Evolutionary conservation across 2,113 vertebrate species (phyloP).

Genomic region (Pavo muticus): DNA sequence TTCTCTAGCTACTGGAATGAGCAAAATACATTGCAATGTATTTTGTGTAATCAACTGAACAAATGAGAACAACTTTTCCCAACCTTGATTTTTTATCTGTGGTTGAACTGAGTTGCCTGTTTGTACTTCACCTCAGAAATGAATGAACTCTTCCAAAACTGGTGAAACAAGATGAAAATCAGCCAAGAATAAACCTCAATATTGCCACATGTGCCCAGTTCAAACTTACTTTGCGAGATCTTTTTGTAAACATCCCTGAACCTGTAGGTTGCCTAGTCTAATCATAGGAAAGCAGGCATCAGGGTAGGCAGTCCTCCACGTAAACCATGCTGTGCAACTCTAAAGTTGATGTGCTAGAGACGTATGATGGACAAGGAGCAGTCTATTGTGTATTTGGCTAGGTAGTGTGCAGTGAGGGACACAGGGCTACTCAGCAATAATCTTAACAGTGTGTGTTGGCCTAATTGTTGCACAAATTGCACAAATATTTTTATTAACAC

Average conservation of each 20-base stretch:
- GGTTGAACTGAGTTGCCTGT: not conserved
- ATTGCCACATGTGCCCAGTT: not conserved
- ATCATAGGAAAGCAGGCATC: not conserved
- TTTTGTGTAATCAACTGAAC: not conserved
- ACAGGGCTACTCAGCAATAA: not conserved
- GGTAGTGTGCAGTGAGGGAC: not conserved
- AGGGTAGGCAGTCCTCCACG: accelerated
- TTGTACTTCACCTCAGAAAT: not conserved
- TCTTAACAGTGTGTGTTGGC: not conserved
- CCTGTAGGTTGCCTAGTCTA: not conserved
- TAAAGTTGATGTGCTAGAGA: not conserved
- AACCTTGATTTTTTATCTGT: not conserved
- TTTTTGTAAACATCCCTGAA: not conserved
- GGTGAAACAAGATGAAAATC: not conserved
- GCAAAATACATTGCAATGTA: not conserved
- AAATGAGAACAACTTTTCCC: not conserved
- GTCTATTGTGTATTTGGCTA: not conserved
- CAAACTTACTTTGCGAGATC: not conserved
- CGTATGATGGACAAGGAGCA: not conserved
- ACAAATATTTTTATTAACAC: conserved; percentile 33
- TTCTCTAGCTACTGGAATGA: not conserved
- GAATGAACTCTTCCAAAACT: not conserved
- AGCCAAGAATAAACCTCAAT: not conserved
- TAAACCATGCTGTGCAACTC: not conserved
- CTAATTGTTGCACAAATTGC: not conserved